Base-by-base conservation (phyloP, 2,113 vertebrate genomes). In the Halichoerus grypus region DNA sequence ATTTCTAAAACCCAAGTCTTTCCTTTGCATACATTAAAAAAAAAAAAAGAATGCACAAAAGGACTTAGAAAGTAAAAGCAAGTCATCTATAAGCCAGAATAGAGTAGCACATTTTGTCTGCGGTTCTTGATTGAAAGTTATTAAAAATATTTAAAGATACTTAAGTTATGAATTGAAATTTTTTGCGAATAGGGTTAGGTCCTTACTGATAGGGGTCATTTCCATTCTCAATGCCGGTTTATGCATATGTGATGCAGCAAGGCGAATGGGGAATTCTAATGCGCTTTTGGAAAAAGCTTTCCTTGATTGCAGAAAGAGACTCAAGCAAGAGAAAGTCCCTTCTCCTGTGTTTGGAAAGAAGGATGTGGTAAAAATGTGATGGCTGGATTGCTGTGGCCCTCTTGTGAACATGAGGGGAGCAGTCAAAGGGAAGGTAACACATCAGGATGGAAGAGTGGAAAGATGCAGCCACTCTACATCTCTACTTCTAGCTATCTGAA, bases 1-100 rank as follows among this genome's bases (percentile, higher is more conserved):
- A 93, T 65, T 82, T 87, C 39, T 81, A 85, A 94, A 86, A 90
- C 19, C 65, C 71, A 95, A 84, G 36, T 71, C 57, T 93, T 77
- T 67, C 15, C 33, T 92, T 95, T 39, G 80, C 7, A 12, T 67
- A 42, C 39, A 80, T 89, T 42, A 42, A 42, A 71, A 63, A 76
- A 91, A 95, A 49, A 42, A 59, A 72, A 42, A 22, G 36, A 76
- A 49, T n/a, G 61, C 59, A 49, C n/a, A n/a, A 36, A 57, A 63
- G 24, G 80, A 81, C 16, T 39, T 90, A 57, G 22, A 86, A 95
- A 72, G 31, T 67, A 94, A 91, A 91, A 85, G 33, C 7, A 93
- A 88, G 57, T 88, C 22, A 15, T 55, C 67, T 79, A 79, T 67
- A 79, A 21, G 9, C 31, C 76, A 53, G 76, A 79, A 53, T 21